Conservation (phyloP, 2,113 vertebrate species). For the Symphodus melops region DNA sequence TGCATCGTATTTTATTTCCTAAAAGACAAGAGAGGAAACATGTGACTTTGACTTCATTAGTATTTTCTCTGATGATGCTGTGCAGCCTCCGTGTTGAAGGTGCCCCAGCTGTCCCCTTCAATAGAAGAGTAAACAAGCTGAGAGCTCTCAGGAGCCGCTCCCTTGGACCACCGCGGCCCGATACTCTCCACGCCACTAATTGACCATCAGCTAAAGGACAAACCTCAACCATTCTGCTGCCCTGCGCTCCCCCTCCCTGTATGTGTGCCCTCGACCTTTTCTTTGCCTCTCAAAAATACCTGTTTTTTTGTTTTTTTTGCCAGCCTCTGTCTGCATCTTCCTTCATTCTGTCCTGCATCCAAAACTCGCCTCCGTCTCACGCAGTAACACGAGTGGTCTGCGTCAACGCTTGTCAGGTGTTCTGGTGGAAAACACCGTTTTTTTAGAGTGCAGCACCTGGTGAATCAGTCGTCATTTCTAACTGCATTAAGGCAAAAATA, state of each 20-base stretch:
- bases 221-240: constrained; percentile 45
- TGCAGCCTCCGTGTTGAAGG: constrained; percentile 46
- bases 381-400: too few relatives aligned
- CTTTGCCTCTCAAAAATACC: constrained; percentile 8
- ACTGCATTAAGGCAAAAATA: too few relatives aligned
- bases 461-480: too few relatives aligned
- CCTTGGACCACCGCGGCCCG: constrained; percentile 52
- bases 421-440: too few relatives aligned
- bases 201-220: constrained; percentile 73
- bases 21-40: constrained; percentile 12
- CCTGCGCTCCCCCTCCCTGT: constrained; percentile 45
- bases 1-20: background rate
- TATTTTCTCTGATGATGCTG: constrained; percentile 52
- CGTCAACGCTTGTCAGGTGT: too few relatives aligned
- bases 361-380: too few relatives aligned
- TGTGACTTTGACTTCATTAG: constrained; percentile 30
- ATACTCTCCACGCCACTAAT: constrained; percentile 62
- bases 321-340: constrained; percentile 18
- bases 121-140: constrained; percentile 60
- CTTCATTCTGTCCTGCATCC: background rate
- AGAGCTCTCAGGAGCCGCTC: constrained; percentile 57
- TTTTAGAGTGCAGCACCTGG: too few relatives aligned
- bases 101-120: constrained; percentile 70
- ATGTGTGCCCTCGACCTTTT: constrained; percentile 10
- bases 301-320: constrained; percentile 44